Base-by-base conservation (phyloP, 1,140 invertebrate genomes). In the Cotesia vestalis region DNA sequence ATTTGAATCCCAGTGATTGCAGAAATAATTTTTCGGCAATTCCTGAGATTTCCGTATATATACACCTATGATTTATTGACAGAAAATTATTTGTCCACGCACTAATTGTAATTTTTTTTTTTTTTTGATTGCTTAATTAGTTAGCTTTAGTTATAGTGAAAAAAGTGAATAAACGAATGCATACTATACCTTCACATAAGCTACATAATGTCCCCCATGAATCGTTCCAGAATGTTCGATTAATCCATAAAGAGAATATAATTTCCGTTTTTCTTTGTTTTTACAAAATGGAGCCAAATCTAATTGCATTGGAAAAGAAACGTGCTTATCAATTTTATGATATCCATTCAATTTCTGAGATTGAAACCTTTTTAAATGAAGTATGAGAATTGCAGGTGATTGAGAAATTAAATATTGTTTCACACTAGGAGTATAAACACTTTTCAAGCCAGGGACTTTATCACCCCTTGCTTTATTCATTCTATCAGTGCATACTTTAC, bases 131-230 rank as follows among this genome's bases (percentile, higher is more conserved):
- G 8, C 14, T 51, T 34, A 61, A 64, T 63, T 9, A 46, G 12
- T 27, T 27, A 27, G 27, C 27, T 27, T 27, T 3, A 46, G 11
- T 8, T 6, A 46, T 46, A 46, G 35, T 62, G 17, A 3, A 63
- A 63, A 27, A 27, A 27, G 70, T 46, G 51, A n/a, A 8, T 14
- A 60, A 61, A 17, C 14, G 2, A 4, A 27, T 35, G 46, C 27
- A 6, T 35, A 36, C 64, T 27, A 55, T 76, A 94, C 93, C 87
- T 95, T 95, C 1, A 95, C 94, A 81, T 97, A 99, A 5, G 97
- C 96, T n/a, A 96, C 94, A 82, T 99, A 99, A 86, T 99, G 98
- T 3, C 97, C 98, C 62, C 94, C 93, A 78, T 93, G 92, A 74
- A 98, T 90, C 12, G 92, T 91, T 3, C 98, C 98, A 71, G 92